Percentiles rank a stretch among this genome's conserved stretches.
Evolutionary conservation across 2,797 vertebrate genomes (phyloP).

Genomic region (Vespertilio murinus): DNA sequence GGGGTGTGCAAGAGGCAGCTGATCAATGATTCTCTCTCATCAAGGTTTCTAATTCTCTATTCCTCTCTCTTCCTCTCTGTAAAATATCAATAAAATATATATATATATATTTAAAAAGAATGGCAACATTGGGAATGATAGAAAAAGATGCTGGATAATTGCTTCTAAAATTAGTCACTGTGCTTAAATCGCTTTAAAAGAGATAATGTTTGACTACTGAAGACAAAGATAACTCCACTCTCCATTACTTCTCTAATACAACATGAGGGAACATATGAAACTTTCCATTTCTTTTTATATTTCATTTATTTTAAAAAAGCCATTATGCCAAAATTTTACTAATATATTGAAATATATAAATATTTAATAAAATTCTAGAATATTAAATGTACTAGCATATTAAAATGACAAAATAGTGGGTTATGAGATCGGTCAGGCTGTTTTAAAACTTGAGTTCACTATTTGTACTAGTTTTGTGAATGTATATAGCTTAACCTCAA

Average conservation of each 20-base stretch:
- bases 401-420: not conserved
- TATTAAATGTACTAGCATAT: not conserved
- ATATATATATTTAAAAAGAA: not conserved
- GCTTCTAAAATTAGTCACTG: not conserved
- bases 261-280: not conserved
- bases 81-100: too few species aligned
- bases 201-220: not conserved
- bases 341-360: not conserved
- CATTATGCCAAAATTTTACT: not conserved
- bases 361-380: not conserved
- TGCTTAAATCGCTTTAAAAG: not conserved
- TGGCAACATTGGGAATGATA: not conserved
- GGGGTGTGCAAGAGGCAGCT: too few species aligned
- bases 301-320: not conserved
- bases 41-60: too few species aligned
- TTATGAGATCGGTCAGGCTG: not conserved
- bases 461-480: not conserved
- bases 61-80: too few species aligned
- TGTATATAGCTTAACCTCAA: not conserved
- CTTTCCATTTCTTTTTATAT: not conserved
- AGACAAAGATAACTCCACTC: not conserved
- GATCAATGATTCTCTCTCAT: too few species aligned
- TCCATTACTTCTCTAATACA: not conserved
- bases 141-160: not conserved
- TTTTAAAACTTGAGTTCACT: not conserved